Evolutionary conservation across 2,888 invertebrate species (phyloP), one percentile per base, ranked within the genome.

Genomic region (Conus canariensis): DNA sequence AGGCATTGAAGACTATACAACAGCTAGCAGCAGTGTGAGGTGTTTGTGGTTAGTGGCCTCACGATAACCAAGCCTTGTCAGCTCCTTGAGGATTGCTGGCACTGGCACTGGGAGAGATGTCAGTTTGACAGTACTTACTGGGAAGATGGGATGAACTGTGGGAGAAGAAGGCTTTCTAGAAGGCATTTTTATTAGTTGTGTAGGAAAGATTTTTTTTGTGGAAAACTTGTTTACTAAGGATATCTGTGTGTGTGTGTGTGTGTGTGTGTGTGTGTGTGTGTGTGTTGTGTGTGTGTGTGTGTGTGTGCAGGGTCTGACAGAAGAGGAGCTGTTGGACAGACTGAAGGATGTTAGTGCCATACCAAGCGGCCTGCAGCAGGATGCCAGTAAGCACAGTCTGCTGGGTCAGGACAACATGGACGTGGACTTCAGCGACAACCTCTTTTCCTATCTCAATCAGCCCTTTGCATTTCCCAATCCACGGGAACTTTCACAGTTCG

Each of bases 401-500:
- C 92, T 92, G 88, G 91, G 93, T 7, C 92, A 94, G 16, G 95
- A 95, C 90, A 91, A 93, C 82, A 93, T 94, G 92, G 95, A 95
- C 90, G 96, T 96, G 94, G 96, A 96, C 89, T 96, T 97, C 92
- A 96, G 96, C 16, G 96, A 97, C 93, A 95, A 96, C 14, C 94
- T 97, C 22, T 96, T 97, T 93, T 95, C 96, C 64, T 22, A 95
- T 30, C 95, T 96, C 86, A 96, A 95, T 90, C 96, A 98, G 96
- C 88, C 88, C 8, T 88, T 88, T 45, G n/a, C 82, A 19, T 88
- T 88, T 60, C 99, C 99, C 19, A 99, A 99, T 97, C 98, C 98
- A 90, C 97, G 98, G 97, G 99, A 99, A 97, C 98, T 99, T 94
- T 74, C 74, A 16, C 74, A 74, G n/a, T 74, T 22, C 3, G 98